Base-by-base conservation (phyloP, 2,797 vertebrate genomes). In the Percopsis omiscomaycus region DNA sequence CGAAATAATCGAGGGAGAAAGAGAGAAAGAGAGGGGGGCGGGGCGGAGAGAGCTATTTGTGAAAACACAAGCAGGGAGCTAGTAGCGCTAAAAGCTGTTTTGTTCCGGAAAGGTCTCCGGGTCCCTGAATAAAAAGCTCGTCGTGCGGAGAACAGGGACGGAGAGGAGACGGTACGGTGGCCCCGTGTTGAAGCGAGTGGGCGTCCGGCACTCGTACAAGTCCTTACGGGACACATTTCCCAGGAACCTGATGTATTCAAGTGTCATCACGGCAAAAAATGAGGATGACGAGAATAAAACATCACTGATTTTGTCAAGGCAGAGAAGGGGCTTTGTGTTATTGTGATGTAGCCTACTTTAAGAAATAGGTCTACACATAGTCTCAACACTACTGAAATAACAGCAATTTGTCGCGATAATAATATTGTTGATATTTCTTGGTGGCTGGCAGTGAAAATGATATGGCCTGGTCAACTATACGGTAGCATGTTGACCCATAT, bases 91-190 rank as follows among this genome's bases (percentile, higher is more conserved):
- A 91, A 89, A 91, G 88, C 86, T 89, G 86, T 90, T 89, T 87
- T 88, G 84, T 87, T 87, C 86, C 77, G 68, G 78, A 82, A 79
- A 89, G 89, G 88, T 91, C 89, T 87, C 77, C 54, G 81, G 86
- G 89, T 89, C 85, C 74, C 84, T 74, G 83, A 78, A 86, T 89
- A 89, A 90, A 90, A 88, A 88, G 89, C 86, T 88, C 88, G 77
- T 68, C 81, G 61, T 81, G 82, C 77, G 81, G 83, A 76, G 85
- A 68, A 49, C 56, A 73, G 64, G 59, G 61, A 48, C 29, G 51
- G 44, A 74, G 72, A 59, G 74, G 77, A 75, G 73, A 76, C 64
- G 16, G 66, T 74, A 70, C 73, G 83, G 81, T 77, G 75, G 68
- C 75, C 70, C 59, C 74, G 70, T 74, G 82, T 83, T 84, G 79